These are phyloP conservation scores for Hyphantria cunea DNA, from an alignment of 1,140 invertebrate genomes.

Conservation along the genomic window DNA sequence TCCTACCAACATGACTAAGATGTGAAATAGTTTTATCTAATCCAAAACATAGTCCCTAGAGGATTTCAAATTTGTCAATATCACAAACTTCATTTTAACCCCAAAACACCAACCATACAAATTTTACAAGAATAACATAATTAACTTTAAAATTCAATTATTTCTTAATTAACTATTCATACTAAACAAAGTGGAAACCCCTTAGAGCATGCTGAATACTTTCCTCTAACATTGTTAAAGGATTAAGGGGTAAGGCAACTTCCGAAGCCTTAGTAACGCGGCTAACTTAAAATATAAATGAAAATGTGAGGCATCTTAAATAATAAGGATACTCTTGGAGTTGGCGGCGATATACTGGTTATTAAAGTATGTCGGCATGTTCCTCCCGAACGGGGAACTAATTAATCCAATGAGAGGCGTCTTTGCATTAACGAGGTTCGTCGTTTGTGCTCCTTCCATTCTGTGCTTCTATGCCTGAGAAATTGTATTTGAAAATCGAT, in stretches of 20 bases:
- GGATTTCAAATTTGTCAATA: conserved; percentile 3
- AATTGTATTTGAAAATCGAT: conserved; percentile 56
- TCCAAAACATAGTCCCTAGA: too few species aligned
- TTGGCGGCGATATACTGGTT: conserved; percentile 43
- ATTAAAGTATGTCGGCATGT: conserved; percentile 52
- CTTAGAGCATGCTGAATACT: conserved; percentile 48
- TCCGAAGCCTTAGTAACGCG: conserved; percentile 38
- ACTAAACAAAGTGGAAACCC: conserved; percentile 47
- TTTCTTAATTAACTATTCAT: conserved; percentile 57
- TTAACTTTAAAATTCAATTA: conserved; percentile 47
- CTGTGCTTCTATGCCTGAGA: conserved; percentile 39
- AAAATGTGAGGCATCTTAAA: conserved; percentile 52
- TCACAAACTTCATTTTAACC: conserved; percentile 3
- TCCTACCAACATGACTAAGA: too few species aligned
- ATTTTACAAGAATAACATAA: conserved; percentile 34
- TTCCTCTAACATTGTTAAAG: conserved; percentile 59
- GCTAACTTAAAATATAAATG: conserved; percentile 63
- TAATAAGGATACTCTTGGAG: conserved; percentile 54
- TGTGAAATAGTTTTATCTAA: too few species aligned
- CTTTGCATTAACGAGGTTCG: conserved; percentile 68
- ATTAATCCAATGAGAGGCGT: conserved; percentile 74
- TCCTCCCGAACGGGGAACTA: conserved; percentile 56
- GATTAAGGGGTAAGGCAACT: conserved; percentile 52
- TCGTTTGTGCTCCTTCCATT: conserved; percentile 60
- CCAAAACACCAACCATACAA: conserved; percentile 10